phyloP scores from a whole-genome alignment of 2,888 invertebrate species.

The Eristalinus aeneus region DNA sequence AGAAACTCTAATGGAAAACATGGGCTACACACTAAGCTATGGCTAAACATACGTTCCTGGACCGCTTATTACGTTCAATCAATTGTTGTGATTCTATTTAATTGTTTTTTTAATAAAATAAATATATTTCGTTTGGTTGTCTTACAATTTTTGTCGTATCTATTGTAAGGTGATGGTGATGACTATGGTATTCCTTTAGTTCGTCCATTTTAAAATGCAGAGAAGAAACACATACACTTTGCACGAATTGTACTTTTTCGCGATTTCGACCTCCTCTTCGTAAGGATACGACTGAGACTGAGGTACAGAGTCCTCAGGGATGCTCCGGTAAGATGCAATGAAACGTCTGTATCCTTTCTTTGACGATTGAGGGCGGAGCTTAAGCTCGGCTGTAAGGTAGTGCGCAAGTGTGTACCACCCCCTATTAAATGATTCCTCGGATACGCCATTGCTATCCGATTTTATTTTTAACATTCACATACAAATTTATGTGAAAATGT shows the following conservation, averaged over 20 bases:
- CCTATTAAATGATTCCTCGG: slow-evolving; percentile 12
- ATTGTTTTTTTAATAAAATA: slow-evolving; percentile 41
- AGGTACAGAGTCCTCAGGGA: slow-evolving; percentile 51
- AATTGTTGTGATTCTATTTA: slow-evolving; percentile 54
- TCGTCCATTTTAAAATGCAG: slow-evolving; percentile 42
- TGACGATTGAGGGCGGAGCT: slow-evolving; percentile 45
- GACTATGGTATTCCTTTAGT: slow-evolving; percentile 68
- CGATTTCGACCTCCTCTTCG: slow-evolving; percentile 42
- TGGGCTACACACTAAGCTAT: slow-evolving; percentile 93
- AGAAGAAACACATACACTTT: not conserved
- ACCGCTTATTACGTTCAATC: slow-evolving; percentile 3
- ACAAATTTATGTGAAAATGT: slow-evolving; percentile 3
- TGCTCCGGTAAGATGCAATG: slow-evolving; percentile 59
- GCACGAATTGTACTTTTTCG: slow-evolving; percentile 16
- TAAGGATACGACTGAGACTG: slow-evolving; percentile 57
- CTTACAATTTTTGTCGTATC: slow-evolving; percentile 77
- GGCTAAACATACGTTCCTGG: slow-evolving; percentile 81
- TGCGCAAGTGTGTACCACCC: slow-evolving; percentile 75
- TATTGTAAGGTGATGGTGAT: slow-evolving; percentile 72
- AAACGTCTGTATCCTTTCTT: slow-evolving; percentile 53
- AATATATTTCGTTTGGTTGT: not conserved
- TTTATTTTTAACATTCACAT: slow-evolving; percentile 24
- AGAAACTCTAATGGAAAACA: slow-evolving; percentile 92
- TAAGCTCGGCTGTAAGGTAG: slow-evolving; percentile 1
- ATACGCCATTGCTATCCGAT: slow-evolving; percentile 56